A percentile compares a stretch with the other conserved stretches of the same genome.
Conservation (phyloP, 2,888 invertebrate genomes). For the Lacanobia wlatinum region DNA sequence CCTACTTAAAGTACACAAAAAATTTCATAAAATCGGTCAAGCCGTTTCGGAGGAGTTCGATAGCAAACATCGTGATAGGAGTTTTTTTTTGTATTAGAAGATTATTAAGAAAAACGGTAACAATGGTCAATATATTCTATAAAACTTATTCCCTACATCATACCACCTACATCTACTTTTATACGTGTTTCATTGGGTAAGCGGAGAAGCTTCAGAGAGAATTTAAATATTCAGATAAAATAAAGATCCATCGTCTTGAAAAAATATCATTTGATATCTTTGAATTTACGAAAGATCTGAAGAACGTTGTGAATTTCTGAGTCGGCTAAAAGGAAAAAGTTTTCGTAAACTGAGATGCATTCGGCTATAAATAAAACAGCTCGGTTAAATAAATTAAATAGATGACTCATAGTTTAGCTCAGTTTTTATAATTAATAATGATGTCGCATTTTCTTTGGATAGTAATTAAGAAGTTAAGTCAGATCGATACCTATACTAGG, state of each 20-base stretch:
- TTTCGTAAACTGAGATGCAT: not conserved
- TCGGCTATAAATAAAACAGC: constrained; percentile 3
- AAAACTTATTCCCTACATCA: not conserved
- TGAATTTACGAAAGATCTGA: not conserved
- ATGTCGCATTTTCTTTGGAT: too few relatives aligned
- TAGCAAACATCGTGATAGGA: too few relatives aligned
- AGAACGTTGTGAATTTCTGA: not conserved
- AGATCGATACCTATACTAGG: not conserved
- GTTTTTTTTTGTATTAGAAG: too few relatives aligned
- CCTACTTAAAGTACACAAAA: too few relatives aligned
- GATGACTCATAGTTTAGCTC: not conserved
- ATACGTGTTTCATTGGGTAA: constrained; percentile 7
- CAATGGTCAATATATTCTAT: too few relatives aligned
- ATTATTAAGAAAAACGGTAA: too few relatives aligned
- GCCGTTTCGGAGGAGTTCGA: too few relatives aligned
- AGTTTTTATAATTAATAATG: not conserved
- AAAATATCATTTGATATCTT: not conserved
- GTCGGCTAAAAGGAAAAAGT: not conserved
- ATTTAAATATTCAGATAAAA: constrained; percentile 3
- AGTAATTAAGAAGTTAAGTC: not conserved
- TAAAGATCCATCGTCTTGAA: not conserved
- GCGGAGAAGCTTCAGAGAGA: not conserved
- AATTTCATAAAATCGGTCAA: too few relatives aligned
- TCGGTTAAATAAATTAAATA: not conserved
- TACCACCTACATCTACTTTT: constrained; percentile 9